Percentiles rank a stretch among this genome's conserved stretches.
Evolutionary conservation across 1,140 invertebrate genomes (phyloP).

Genomic region (Drosophila malerkotliana): DNA sequence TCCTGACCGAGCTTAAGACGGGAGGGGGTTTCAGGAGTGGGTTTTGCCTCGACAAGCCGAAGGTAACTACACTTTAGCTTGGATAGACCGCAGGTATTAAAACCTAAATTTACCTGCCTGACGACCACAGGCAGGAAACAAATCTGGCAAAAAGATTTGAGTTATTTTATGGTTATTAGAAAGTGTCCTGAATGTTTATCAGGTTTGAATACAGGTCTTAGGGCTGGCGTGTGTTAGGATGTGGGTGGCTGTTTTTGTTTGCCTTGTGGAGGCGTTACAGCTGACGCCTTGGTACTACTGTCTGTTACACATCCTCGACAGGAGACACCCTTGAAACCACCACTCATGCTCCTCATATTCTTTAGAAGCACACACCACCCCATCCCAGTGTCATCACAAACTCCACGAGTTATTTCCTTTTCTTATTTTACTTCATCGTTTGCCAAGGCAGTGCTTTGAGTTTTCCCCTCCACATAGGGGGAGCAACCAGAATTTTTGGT

Average conservation of each 20-base stretch:
- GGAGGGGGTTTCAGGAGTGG: conserved; percentile 1
- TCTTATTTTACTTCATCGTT: conserved; percentile 64
- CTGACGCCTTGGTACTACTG: conserved; percentile 37
- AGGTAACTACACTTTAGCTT: conserved; percentile 20
- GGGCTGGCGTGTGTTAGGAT: not conserved
- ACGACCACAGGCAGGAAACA: conserved; percentile 5
- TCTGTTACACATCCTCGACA: conserved; percentile 16
- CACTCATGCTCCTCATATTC: not conserved
- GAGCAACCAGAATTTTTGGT: conserved; percentile 30
- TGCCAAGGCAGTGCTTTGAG: conserved; percentile 34
- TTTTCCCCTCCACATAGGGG: conserved; percentile 18
- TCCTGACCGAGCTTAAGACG: conserved; percentile 19
- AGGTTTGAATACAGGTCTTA: not conserved
- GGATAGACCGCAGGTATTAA: conserved; percentile 26
- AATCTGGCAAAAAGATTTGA: conserved; percentile 51
- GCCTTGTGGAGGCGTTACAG: conserved; percentile 44
- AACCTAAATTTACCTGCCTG: conserved; percentile 30
- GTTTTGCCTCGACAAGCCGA: not conserved
- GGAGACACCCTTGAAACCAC: conserved; percentile 10
- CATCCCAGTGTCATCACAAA: conserved; percentile 20
- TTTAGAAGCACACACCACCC: not conserved
- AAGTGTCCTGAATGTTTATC: conserved; percentile 33
- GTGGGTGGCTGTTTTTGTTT: conserved; percentile 1
- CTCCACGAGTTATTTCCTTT: conserved; percentile 60
- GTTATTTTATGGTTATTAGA: conserved; percentile 67